phyloP scores from a whole-genome alignment of 2,888 invertebrate species.

The Nephrocerus scutellatus region DNA sequence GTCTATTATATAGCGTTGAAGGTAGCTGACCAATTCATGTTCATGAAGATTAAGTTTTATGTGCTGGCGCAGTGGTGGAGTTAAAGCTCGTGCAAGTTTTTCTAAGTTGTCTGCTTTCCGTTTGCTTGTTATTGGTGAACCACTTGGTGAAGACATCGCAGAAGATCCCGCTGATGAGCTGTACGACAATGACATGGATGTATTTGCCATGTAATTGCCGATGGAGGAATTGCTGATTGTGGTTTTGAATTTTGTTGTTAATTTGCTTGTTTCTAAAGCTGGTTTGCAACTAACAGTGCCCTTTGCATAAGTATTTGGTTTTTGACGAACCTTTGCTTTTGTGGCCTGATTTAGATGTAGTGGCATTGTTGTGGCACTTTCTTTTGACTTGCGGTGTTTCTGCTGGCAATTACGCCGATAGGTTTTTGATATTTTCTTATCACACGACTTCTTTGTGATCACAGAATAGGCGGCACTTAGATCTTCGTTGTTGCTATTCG shows the following conservation, averaged over 20 bases:
- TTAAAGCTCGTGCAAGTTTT: constrained; percentile 18
- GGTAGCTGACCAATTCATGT: constrained; percentile 51
- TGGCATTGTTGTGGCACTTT: too few relatives aligned
- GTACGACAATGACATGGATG: constrained; percentile 28
- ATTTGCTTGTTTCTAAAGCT: constrained; percentile 16
- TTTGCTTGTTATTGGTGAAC: constrained; percentile 30
- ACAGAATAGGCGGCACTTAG: constrained; percentile 26
- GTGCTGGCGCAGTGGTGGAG: constrained; percentile 45
- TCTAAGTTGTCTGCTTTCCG: constrained; percentile 18
- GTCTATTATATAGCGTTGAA: constrained; percentile 58
- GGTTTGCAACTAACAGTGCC: constrained; percentile 13
- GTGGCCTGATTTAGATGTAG: too few relatives aligned
- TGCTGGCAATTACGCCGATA: too few relatives aligned
- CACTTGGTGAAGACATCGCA: constrained; percentile 31
- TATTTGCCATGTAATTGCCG: constrained; percentile 12
- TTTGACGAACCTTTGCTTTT: too few relatives aligned
- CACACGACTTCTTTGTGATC: constrained; percentile 9
- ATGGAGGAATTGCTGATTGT: constrained; percentile 8
- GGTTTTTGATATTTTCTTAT: too few relatives aligned
- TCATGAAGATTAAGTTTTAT: constrained; percentile 49
- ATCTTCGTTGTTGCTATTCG: constrained; percentile 34
- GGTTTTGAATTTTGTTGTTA: constrained; percentile 3
- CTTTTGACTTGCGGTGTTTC: too few relatives aligned
- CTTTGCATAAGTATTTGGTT: too few relatives aligned
- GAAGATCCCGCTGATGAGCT: constrained; percentile 32